These are phyloP conservation scores for Pissodes strobi DNA, from an alignment of 1,140 invertebrate species.

Conservation along the genomic window DNA sequence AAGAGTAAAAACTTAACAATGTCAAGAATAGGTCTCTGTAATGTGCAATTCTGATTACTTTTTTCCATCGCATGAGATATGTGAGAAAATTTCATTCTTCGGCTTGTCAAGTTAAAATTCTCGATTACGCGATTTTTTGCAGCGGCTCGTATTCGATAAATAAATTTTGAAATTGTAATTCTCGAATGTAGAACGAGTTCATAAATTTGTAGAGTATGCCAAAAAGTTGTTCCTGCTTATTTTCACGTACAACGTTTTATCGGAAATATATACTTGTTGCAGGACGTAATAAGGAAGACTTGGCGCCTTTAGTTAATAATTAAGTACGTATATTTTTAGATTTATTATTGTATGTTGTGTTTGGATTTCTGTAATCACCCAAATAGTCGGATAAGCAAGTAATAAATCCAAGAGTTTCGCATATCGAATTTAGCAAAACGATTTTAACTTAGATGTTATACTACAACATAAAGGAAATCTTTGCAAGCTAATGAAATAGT, in stretches of 20 bases:
- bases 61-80: conserved; percentile 15
- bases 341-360: too few species aligned
- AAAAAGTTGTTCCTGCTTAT: conserved; percentile 16
- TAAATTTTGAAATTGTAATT: conserved; percentile 27
- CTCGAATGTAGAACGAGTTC: conserved; percentile 23
- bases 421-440: too few species aligned
- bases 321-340: too few species aligned
- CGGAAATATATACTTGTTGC: too few species aligned
- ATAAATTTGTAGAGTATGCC: conserved; percentile 21
- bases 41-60: conserved; percentile 26
- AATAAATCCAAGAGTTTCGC: too few species aligned
- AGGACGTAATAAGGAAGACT: too few species aligned
- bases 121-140: conserved; percentile 21
- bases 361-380: too few species aligned
- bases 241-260: conserved; percentile 1
- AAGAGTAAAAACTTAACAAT: background rate
- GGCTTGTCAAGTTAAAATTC: conserved; percentile 27
- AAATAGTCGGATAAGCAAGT: too few species aligned
- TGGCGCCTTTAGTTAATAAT: too few species aligned
- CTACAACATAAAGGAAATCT: too few species aligned
- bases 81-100: conserved; percentile 32
- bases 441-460: too few species aligned
- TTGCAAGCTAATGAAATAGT: too few species aligned
- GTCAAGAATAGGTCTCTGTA: background rate
- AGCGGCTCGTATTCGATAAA: conserved; percentile 12